These are phyloP conservation scores for Corvus hawaiiensis DNA, from an alignment of 2,113 vertebrate species.

Conservation along the genomic window DNA sequence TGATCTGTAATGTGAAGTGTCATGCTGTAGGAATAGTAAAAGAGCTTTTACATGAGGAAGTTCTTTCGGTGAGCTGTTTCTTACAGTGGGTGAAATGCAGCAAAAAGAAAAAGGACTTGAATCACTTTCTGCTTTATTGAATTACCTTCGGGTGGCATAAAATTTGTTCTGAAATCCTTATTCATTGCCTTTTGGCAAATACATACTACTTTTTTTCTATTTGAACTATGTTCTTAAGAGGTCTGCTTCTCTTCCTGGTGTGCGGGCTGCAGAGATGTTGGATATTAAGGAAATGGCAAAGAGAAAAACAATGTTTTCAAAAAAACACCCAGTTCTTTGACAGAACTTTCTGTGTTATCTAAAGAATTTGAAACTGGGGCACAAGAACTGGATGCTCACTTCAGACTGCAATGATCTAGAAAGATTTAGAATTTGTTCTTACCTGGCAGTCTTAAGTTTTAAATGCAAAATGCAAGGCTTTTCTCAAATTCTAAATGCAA, in stretches of 20 bases:
- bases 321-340: not conserved
- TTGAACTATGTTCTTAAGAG: not conserved
- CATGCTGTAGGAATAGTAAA: slow-evolving; percentile 13
- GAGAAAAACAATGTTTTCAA: not conserved
- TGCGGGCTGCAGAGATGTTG: not conserved
- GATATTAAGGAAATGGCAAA: not conserved
- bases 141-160: not conserved
- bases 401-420: not conserved
- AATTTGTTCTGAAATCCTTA: not conserved
- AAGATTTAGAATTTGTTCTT: not conserved
- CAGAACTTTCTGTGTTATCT: not conserved
- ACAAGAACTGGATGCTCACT: not conserved
- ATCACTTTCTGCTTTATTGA: slow-evolving; percentile 8
- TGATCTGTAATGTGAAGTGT: slow-evolving; percentile 58
- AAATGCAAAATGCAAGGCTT: not conserved
- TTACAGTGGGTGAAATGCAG: not conserved
- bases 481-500: not conserved
- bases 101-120: not conserved
- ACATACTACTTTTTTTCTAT: not conserved
- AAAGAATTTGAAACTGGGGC: not conserved
- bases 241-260: not conserved
- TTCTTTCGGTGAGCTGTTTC: not conserved
- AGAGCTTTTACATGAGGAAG: slow-evolving; percentile 5
- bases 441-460: not conserved
- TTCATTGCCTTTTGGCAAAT: not conserved